These are phyloP conservation scores for Apomyelois bistriatella DNA, from an alignment of 2,888 invertebrate species.

Conservation along the genomic window DNA sequence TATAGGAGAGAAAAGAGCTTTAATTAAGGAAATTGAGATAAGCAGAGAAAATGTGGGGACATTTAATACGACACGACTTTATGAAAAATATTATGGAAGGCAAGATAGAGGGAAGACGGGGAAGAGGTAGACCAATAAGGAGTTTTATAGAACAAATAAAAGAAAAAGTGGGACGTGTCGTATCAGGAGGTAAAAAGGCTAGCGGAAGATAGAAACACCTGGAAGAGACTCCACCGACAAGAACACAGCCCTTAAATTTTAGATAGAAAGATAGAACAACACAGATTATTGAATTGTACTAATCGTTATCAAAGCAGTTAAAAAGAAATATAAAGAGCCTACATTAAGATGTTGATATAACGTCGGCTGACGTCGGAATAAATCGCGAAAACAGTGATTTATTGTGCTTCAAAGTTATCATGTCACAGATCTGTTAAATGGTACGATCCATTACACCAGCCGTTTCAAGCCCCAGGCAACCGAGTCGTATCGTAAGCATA, in stretches of 20 bases:
- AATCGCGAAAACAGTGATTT: not conserved
- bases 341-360: not conserved
- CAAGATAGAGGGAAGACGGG: no score
- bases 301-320: not conserved
- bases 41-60: no score
- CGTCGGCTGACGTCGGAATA: not conserved
- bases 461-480: not conserved
- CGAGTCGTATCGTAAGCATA: not conserved
- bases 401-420: not conserved
- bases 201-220: no score
- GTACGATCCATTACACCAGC: slow-evolving; percentile 1
- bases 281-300: not conserved
- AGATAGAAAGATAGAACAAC: not conserved
- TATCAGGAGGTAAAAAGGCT: no score
- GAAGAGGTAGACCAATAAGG: no score
- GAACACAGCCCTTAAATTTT: slow-evolving; percentile 3
- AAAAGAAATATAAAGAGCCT: not conserved
- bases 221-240: no score
- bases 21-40: no score
- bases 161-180: no score
- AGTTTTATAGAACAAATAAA: no score
- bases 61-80: no score
- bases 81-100: no score
- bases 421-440: not conserved
- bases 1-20: no score